Base-by-base conservation (phyloP, 2,113 vertebrate species). In the Melanocharis versteri region DNA sequence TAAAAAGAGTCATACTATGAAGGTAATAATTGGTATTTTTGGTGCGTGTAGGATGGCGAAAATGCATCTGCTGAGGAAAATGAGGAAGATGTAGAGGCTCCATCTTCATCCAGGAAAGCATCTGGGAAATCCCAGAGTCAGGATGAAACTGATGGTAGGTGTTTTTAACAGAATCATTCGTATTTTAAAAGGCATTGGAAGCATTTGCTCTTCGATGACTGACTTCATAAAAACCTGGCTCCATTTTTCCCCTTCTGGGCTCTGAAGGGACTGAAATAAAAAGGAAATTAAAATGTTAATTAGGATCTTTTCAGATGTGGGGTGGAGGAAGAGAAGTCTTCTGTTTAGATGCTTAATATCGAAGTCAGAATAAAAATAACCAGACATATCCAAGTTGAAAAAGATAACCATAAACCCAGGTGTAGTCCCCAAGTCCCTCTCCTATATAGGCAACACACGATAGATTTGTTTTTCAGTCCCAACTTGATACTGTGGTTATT, bases 61-160 rank as follows among this genome's bases (percentile, higher is more conserved):
- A 97, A 93, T 68, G 71, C 51, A 0, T 83, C 84, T 66, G 80
- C 65, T n/a, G 97, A 97, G 65, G 98, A 98, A 79, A 97, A 97
- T 2, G 9, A 45, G 5, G 96, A 97, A n/a, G 98, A 98, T 47
- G 30, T 72, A 20, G 97, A 98, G 78, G 97, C 87, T 70, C 96
- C 98, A 1, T 98, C 98, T 60, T 98, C 98, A 37, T 98, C 98
- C 53, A 97, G 81, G 81, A 96, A 97, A 82, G 76, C 92, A n/a
- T 92, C 95, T 7, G 44, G 70, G 39, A 98, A 95, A 51, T 93
- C 91, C 45, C 97, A 91, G 53, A 89, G 56, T 69, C 94, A 91
- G 75, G 96, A 95, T 83, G 92, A 85, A 83, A 93, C 77, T 45
- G 98, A 98, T 4, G 98, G 98, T 98, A 91, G 57, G 60, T 77